Evolutionary conservation across 2,797 vertebrate genomes (phyloP), one percentile per base, ranked within the genome.

Genomic region (Anas capensis): DNA sequence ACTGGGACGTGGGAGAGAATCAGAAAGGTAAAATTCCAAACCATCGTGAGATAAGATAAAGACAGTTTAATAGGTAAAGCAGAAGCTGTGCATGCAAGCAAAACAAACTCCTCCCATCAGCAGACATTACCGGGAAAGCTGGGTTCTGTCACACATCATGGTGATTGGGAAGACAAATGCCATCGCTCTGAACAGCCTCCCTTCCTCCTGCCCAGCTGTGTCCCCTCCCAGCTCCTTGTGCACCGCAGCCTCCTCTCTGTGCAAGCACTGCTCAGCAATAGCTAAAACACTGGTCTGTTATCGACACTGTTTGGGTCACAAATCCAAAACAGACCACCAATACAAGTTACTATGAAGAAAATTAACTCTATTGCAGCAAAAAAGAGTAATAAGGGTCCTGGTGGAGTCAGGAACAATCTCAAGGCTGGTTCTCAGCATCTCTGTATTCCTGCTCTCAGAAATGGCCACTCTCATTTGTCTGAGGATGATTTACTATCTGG

Each of bases 201-300:
- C 12, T 81, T 40, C 38, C 36, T 78, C 12, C 16, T 48, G 44
- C 11, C 23, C 5, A 26, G 8, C 24, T 62, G 14, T 31, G 36
- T 17, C 16, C 12, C 16, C 13, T 70, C 33, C 11, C 42, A 60
- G 3, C 23, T 29, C 53, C 16, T 54, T 27, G 31, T 8, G 12
- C 21, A 29, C 2, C 3, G 14, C 16, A 58, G 15, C 6, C 48
- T 48, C 14, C 26, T 42, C 0, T 1, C 40, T 34, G 19, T 21
- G 24, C 24, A 66, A 60, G 29, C 8, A n/a, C 21, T 65, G 8
- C 14, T 73, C 65, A 56, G 11, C 8, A 29, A 29, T 12, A 53
- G 10, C 20, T 48, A 40, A 44, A 65, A 58, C 8, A 14, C 0
- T 6, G 13, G 2, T 34, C 15, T 49, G 18, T 15, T 48, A 16